Conservation (phyloP, 2,797 vertebrate genomes). For the Coreius guichenoti region DNA sequence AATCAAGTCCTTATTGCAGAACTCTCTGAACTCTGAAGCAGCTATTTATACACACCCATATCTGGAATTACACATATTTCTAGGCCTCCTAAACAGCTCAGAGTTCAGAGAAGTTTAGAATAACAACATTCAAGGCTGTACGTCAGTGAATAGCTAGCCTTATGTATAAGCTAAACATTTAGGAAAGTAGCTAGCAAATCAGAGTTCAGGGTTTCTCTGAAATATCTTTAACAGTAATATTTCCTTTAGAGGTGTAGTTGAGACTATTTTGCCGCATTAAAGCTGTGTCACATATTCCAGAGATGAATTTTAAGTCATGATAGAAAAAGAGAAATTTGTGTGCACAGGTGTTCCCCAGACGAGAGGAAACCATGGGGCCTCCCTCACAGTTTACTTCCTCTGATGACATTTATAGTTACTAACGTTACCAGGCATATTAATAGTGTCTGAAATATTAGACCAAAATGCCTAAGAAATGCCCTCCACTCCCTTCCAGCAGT, state of each 20-base stretch:
- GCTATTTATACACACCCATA: slow-evolving; percentile 64
- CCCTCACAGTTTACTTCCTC: neutral
- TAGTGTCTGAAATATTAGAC: slow-evolving; percentile 20
- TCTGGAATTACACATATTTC: slow-evolving; percentile 64
- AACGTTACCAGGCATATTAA: slow-evolving; percentile 34
- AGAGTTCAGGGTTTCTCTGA: neutral
- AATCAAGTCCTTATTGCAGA: slow-evolving; percentile 68
- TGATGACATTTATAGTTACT: slow-evolving; percentile 37
- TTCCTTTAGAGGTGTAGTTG: neutral
- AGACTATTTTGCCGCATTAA: slow-evolving; percentile 12
- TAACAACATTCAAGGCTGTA: slow-evolving; percentile 61
- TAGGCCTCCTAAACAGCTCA: slow-evolving; percentile 63
- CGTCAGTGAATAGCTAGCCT: slow-evolving; percentile 28
- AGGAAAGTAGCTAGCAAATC: neutral
- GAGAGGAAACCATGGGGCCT: slow-evolving; percentile 40
- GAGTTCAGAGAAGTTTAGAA: slow-evolving; percentile 67
- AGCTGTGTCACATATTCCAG: slow-evolving; percentile 18
- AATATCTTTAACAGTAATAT: neutral
- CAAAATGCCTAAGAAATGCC: slow-evolving; percentile 15
- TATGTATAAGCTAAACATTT: slow-evolving; percentile 3
- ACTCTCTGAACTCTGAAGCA: slow-evolving; percentile 44
- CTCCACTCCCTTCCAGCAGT: neutral
- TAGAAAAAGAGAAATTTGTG: slow-evolving; percentile 26
- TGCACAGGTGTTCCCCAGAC: slow-evolving; percentile 62
- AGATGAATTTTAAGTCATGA: slow-evolving; percentile 15